These are phyloP conservation scores for Zaprionus nigranus DNA, from an alignment of 1,140 invertebrate species.

Conservation along the genomic window DNA sequence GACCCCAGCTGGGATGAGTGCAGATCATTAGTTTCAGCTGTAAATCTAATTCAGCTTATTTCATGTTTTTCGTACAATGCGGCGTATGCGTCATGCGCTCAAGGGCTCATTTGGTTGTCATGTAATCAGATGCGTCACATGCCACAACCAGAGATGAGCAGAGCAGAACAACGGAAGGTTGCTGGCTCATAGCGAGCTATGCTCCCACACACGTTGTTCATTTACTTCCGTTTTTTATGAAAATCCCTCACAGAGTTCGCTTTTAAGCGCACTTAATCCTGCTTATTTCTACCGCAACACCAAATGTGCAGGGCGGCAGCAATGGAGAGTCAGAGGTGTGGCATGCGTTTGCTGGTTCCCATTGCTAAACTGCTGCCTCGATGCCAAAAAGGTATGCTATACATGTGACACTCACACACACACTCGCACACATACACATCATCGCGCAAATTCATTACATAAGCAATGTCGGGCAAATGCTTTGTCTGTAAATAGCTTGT, in stretches of 20 bases:
- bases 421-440: slow-evolving; percentile 2
- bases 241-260: slow-evolving; percentile 65
- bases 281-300: slow-evolving; percentile 69
- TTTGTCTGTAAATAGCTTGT: slow-evolving; percentile 80
- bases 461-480: slow-evolving; percentile 67
- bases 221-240: slow-evolving; percentile 36
- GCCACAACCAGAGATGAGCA: slow-evolving; percentile 24
- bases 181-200: slow-evolving; percentile 1
- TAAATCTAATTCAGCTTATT: slow-evolving; percentile 5
- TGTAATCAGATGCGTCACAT: slow-evolving; percentile 30
- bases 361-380: slow-evolving; percentile 41
- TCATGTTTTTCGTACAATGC: not conserved
- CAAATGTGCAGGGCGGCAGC: not conserved
- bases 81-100: slow-evolving; percentile 16
- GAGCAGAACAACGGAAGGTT: not conserved
- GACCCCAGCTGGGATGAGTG: not conserved
- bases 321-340: not conserved
- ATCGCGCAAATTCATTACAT: slow-evolving; percentile 65
- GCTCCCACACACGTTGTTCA: slow-evolving; percentile 10
- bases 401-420: slow-evolving; percentile 39
- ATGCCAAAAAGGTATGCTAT: slow-evolving; percentile 47
- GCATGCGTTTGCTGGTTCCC: slow-evolving; percentile 7
- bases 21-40: slow-evolving; percentile 14
- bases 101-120: slow-evolving; percentile 35
- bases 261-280: slow-evolving; percentile 74